These are phyloP conservation scores for Euglossa dilemma DNA, from an alignment of 1,140 invertebrate species.

Conservation along the genomic window DNA sequence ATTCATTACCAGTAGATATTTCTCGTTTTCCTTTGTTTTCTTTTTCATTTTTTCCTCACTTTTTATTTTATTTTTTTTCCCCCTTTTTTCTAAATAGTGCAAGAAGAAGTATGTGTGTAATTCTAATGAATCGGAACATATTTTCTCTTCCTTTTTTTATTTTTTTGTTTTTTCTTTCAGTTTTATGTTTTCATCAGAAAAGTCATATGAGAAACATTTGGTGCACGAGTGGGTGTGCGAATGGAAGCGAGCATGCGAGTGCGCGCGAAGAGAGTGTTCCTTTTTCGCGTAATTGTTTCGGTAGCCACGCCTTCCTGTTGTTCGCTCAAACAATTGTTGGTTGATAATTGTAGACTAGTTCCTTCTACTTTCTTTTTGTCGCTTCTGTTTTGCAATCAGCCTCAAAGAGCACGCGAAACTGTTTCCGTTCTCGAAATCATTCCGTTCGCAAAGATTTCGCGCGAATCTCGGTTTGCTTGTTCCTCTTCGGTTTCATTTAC, in stretches of 20 bases:
- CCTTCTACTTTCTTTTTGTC: slow-evolving; percentile 69
- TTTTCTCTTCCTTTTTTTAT: too few species aligned
- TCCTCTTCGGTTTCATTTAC: neutral
- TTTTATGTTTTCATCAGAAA: neutral
- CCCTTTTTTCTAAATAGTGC: neutral
- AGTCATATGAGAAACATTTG: neutral
- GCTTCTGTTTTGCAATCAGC: slow-evolving; percentile 63
- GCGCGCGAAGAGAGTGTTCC: slow-evolving; percentile 25
- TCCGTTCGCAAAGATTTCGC: neutral
- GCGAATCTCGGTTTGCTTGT: slow-evolving; percentile 5
- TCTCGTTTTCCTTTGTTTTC: neutral
- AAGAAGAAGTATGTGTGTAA: slow-evolving; percentile 8
- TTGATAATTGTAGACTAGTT: slow-evolving; percentile 20
- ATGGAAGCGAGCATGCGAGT: slow-evolving; percentile 58
- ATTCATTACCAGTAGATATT: slow-evolving; percentile 6
- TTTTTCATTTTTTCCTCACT: neutral
- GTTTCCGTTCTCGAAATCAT: neutral
- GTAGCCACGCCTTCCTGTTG: slow-evolving; percentile 6
- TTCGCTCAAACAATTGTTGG: slow-evolving; percentile 18
- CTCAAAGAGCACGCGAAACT: neutral
- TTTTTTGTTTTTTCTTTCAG: neutral
- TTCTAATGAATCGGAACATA: neutral
- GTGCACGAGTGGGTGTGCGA: slow-evolving; percentile 23
- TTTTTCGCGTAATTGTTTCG: slow-evolving; percentile 25
- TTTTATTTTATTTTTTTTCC: neutral